Evolutionary conservation across 2,797 vertebrate species (phyloP), one percentile per base, ranked within the genome.

Genomic region (Numenius phaeopus): DNA sequence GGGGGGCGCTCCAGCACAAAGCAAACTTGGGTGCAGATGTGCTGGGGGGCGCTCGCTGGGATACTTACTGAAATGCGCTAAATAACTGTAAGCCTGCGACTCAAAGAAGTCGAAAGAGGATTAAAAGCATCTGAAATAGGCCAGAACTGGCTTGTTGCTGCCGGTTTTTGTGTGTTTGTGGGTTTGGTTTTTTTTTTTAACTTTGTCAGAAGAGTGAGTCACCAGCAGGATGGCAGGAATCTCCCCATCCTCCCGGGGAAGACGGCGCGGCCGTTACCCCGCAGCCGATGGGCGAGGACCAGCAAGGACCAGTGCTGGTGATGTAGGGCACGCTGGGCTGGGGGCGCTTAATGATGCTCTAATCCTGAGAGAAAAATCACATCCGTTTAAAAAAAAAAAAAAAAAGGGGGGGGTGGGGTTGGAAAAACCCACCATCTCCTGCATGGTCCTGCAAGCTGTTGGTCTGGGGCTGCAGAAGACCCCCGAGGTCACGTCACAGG

Each of bases 31-130:
- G 44, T 76, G 47, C 92, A 96, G 96, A 90, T 90, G 94, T 59
- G 75, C 87, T 18, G 22, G 12, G 11, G 37, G 44, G 59, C 1
- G 11, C 69, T 86, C 42, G 49, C 14, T 27, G 49, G 9, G 77
- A 61, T 46, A 14, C 78, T 92, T 59, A 64, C 79, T 8, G 61
- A 79, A 52, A 73, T 54, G 39, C 32, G 50, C 64, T 85, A 49
- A 91, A 79, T 83, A 93, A 93, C 49, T 19, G 37, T 78, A 94
- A 93, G 92, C 83, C 72, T 37, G 62, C 42, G 52, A 47, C 34
- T 78, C 86, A 89, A 58, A 93, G 94, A 92, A 84, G 54, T n/a
- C 61, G 34, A 94, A 87, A 94, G 94, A 94, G 84, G 94, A 95
- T 97, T 97, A 91, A 89, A 89, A 80, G 62, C 64, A 29, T 66